A percentile compares a stretch with the other conserved stretches of the same genome.
Conservation (phyloP, 2,888 invertebrate genomes). For the Urechis unicinctus region DNA sequence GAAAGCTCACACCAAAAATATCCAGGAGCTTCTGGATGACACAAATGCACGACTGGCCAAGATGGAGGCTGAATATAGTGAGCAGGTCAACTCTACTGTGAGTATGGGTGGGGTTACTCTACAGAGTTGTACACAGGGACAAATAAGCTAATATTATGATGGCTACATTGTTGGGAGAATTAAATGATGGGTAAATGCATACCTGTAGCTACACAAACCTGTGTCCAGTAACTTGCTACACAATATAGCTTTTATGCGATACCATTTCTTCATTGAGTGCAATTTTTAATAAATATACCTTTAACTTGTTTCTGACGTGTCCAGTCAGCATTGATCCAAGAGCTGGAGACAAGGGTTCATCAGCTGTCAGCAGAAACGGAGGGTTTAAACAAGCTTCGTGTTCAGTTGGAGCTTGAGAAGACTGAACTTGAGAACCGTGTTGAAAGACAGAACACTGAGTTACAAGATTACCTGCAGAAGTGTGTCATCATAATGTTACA, state of each 20-base stretch:
- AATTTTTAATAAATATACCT: no score
- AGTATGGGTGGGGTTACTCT: no score
- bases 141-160: no score
- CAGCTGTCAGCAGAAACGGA: slow-evolving; percentile 42
- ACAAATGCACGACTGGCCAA: slow-evolving; percentile 41
- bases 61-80: slow-evolving; percentile 46
- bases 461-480: slow-evolving; percentile 25
- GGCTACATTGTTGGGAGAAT: no score
- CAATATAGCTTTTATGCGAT: no score
- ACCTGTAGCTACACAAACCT: no score
- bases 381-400: slow-evolving; percentile 28
- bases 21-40: slow-evolving; percentile 47
- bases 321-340: slow-evolving; percentile 31
- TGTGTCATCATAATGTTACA: slow-evolving; percentile 2
- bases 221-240: no score
- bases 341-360: slow-evolving; percentile 41
- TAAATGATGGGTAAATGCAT: no score
- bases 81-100: slow-evolving; percentile 41
- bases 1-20: slow-evolving; percentile 45
- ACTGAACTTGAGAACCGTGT: slow-evolving; percentile 29
- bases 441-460: slow-evolving; percentile 31
- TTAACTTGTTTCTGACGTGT: no score
- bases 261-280: no score
- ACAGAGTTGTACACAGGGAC: no score
- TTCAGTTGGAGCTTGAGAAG: slow-evolving; percentile 36